Conservation (phyloP, 2,113 vertebrate species). For the Bubo blakistoni region DNA sequence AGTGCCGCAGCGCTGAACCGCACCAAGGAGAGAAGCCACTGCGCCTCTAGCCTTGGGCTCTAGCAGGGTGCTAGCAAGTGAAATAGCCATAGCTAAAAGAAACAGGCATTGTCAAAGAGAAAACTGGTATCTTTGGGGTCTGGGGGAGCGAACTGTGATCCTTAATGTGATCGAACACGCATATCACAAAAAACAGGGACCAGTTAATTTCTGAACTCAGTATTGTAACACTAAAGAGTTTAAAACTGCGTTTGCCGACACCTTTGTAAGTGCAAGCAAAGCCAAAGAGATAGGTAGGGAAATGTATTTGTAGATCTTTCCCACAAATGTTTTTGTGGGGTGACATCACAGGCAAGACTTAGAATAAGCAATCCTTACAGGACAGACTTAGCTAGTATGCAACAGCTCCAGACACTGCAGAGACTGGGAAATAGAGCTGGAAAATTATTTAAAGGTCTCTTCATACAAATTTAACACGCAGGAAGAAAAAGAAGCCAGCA, state of each 20-base stretch:
- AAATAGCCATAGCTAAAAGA: neutral
- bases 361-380: neutral
- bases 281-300: neutral
- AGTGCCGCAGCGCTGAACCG: neutral
- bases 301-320: neutral
- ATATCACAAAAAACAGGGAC: neutral
- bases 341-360: neutral
- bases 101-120: neutral
- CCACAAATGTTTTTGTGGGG: neutral
- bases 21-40: neutral
- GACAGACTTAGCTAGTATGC: neutral
- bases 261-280: neutral
- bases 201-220: neutral
- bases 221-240: neutral
- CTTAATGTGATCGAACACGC: accelerated
- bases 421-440: neutral
- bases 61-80: neutral
- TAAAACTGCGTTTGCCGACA: neutral
- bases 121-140: accelerated
- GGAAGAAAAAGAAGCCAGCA: neutral
- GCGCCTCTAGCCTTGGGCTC: neutral
- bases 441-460: neutral
- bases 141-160: neutral
- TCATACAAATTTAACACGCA: neutral
- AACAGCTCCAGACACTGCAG: neutral